Percentiles rank a stretch among this genome's conserved stretches.
Evolutionary conservation across 2,113 vertebrate genomes (phyloP).

Genomic region (Callaeas wilsoni): DNA sequence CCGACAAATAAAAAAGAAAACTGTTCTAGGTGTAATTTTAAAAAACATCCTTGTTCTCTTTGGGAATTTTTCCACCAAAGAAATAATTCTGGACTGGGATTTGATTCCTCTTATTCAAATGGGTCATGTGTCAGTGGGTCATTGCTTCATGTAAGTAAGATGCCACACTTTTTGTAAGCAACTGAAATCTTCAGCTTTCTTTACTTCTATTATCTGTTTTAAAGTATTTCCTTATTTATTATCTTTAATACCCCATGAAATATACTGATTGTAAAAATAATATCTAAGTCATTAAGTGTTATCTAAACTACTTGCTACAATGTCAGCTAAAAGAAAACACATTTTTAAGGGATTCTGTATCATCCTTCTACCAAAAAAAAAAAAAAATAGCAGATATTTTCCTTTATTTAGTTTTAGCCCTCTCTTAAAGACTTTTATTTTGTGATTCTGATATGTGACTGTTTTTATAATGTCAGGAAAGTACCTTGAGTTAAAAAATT

Average conservation of each 20-base stretch:
- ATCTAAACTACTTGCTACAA: slow-evolving; percentile 21
- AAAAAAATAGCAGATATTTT: neutral
- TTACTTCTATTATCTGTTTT: neutral
- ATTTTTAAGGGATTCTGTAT: neutral
- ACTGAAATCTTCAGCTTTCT: neutral
- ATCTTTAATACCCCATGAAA: slow-evolving; percentile 20
- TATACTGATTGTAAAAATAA: neutral
- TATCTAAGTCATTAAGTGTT: neutral
- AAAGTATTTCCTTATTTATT: slow-evolving; percentile 37
- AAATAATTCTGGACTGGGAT: neutral
- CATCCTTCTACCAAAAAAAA: neutral
- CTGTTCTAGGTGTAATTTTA: neutral
- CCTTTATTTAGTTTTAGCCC: neutral
- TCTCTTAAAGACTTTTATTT: slow-evolving; percentile 16
- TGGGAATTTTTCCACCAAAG: neutral
- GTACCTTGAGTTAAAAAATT: slow-evolving; percentile 30
- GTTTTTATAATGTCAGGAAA: slow-evolving; percentile 29
- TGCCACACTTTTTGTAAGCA: neutral
- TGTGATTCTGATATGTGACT: neutral
- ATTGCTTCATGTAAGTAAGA: neutral
- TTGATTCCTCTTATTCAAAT: neutral
- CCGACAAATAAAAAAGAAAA: neutral
- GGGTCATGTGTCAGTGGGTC: neutral
- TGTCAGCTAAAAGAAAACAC: neutral
- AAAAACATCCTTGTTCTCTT: neutral